These are phyloP conservation scores for Stigmatopora nigra DNA, from an alignment of 2,113 vertebrate genomes.

Conservation along the genomic window DNA sequence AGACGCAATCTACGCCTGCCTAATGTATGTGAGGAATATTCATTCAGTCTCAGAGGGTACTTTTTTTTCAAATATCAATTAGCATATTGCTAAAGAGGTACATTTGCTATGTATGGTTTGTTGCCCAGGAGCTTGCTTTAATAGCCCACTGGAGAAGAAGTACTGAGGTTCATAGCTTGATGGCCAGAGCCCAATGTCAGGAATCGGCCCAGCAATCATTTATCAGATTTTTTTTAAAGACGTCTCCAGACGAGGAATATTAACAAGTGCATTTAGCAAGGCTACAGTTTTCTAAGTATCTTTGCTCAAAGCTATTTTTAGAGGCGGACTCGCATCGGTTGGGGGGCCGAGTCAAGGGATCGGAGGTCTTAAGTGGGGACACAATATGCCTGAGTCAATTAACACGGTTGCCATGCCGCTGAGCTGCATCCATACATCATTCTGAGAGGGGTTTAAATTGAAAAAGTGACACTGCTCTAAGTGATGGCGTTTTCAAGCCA, in stretches of 20 bases:
- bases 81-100: conserved; percentile 68
- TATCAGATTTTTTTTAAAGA: conserved; percentile 63
- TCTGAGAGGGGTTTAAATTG: conserved; percentile 45
- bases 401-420: conserved; percentile 40
- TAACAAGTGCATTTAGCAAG: conserved; percentile 50
- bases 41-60: conserved; percentile 48
- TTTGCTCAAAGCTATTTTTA: conserved; percentile 20
- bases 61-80: conserved; percentile 54
- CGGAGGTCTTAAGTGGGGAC: conserved; percentile 43
- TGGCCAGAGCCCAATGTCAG: conserved; percentile 60
- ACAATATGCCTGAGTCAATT: conserved; percentile 55
- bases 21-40: conserved; percentile 37
- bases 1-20: conserved; percentile 42
- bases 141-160: conserved; percentile 55
- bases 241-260: conserved; percentile 61
- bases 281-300: conserved; percentile 52
- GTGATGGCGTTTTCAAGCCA: conserved; percentile 52
- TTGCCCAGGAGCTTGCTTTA: conserved; percentile 60
- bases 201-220: conserved; percentile 45
- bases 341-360: conserved; percentile 8
- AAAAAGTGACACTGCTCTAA: conserved; percentile 48
- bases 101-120: conserved; percentile 67
- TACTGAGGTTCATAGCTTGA: conserved; percentile 45
- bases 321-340: neutral
- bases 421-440: conserved; percentile 48